A percentile compares a stretch with the other conserved stretches of the same genome.
Evolutionary conservation across 2,113 vertebrate species (phyloP).

Genomic region (Oncorhynchus nerka): DNA sequence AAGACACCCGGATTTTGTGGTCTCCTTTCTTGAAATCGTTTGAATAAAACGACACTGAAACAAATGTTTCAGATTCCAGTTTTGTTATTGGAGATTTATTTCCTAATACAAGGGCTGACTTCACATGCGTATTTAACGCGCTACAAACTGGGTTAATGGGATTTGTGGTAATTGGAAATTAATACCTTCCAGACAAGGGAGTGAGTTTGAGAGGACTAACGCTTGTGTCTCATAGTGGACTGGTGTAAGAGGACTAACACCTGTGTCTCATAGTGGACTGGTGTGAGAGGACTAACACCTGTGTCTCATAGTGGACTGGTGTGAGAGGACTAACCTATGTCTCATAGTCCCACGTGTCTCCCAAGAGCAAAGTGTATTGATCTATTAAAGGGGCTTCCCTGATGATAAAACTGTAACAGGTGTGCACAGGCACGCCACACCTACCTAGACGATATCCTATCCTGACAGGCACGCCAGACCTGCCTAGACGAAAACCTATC

Average conservation of each 20-base stretch:
- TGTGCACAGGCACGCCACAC: slow-evolving; percentile 69
- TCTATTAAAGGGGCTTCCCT: slow-evolving; percentile 24
- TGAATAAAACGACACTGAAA: neutral
- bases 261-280: neutral
- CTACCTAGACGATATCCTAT: too few relatives aligned
- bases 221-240: too few relatives aligned
- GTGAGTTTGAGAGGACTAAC: too few relatives aligned
- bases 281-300: too few relatives aligned
- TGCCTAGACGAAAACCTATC: too few relatives aligned
- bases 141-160: slow-evolving; percentile 6
- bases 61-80: neutral
- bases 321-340: neutral
- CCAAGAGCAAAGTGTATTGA: neutral
- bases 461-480: neutral
- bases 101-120: too few relatives aligned
- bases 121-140: too few relatives aligned
- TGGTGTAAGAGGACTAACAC: too few relatives aligned
- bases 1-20: neutral
- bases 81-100: neutral
- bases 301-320: too few relatives aligned
- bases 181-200: neutral
- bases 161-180: slow-evolving; percentile 20
- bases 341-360: neutral
- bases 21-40: neutral
- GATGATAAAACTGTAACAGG: slow-evolving; percentile 82